phyloP scores from a whole-genome alignment of 2,888 invertebrate species.

The Sinhomidia bicolor region DNA sequence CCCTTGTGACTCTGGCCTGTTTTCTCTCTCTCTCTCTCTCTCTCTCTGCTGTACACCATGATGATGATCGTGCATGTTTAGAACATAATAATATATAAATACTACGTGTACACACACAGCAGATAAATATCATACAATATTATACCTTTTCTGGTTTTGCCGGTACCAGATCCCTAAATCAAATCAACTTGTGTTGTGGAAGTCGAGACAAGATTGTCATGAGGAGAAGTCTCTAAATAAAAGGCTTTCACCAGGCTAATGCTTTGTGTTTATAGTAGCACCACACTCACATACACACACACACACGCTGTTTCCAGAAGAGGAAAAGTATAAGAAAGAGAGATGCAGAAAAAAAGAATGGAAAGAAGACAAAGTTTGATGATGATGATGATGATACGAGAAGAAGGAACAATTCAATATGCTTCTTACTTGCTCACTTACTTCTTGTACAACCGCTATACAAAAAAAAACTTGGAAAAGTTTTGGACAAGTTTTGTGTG shows the following conservation, averaged over 20 bases:
- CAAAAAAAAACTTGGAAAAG: constrained; percentile 12
- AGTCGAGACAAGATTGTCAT: constrained; percentile 65
- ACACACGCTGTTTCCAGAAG: not conserved
- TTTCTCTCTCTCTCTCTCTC: constrained; percentile 40
- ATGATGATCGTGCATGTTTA: constrained; percentile 43
- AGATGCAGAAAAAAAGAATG: not conserved
- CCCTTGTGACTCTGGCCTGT: constrained; percentile 67
- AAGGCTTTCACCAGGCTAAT: constrained; percentile 44
- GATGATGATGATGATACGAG: constrained; percentile 2
- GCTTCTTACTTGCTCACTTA: constrained; percentile 1
- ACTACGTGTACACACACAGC: not conserved
- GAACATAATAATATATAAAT: constrained; percentile 13
- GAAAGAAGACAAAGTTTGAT: not conserved
- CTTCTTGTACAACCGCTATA: not conserved
- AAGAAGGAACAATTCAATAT: constrained; percentile 44
- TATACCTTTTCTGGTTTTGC: constrained; percentile 52
- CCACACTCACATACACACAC: not conserved
- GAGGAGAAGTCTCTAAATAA: constrained; percentile 65
- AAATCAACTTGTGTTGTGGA: constrained; percentile 72
- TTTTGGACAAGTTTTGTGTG: too few relatives aligned
- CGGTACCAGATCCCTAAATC: constrained; percentile 70
- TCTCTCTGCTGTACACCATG: constrained; percentile 2
- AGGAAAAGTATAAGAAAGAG: not conserved
- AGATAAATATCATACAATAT: constrained; percentile 32
- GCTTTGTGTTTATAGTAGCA: not conserved